Conservation (phyloP, 2,888 invertebrate genomes). For the Griposia aprilina region DNA sequence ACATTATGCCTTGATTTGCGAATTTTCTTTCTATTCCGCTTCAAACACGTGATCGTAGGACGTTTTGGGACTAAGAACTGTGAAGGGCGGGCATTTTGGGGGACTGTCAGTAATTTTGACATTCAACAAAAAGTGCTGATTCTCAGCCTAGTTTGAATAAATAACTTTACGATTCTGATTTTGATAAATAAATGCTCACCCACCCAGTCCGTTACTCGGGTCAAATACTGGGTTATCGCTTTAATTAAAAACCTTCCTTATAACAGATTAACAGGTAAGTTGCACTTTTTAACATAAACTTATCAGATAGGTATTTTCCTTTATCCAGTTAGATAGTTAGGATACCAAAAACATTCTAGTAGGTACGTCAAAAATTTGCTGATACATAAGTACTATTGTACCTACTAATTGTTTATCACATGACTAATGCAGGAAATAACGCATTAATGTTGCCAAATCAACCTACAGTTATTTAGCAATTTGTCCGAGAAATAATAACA, state of each 20-base stretch:
- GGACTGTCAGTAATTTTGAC: too few species aligned
- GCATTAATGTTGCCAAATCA: conserved; percentile 37
- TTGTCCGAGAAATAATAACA: conserved; percentile 41
- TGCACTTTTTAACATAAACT: conserved; percentile 1
- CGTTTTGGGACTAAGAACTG: neutral
- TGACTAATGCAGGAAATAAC: conserved; percentile 35
- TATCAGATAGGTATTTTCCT: conserved; percentile 1
- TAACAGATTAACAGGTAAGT: neutral
- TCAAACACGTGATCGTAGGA: neutral
- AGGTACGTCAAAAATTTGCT: conserved; percentile 3
- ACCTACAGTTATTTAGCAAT: conserved; percentile 39
- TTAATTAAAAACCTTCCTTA: conserved; percentile 4
- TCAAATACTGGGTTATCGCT: conserved; percentile 13
- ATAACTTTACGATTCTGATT: too few species aligned
- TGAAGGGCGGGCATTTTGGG: too few species aligned
- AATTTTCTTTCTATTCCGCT: conserved; percentile 23
- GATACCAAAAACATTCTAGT: conserved; percentile 1
- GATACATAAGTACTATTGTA: conserved; percentile 24
- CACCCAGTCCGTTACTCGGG: neutral
- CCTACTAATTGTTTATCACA: conserved; percentile 9
- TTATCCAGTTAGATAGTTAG: conserved; percentile 21
- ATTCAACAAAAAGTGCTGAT: too few species aligned
- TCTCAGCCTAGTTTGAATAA: too few species aligned
- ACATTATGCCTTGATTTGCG: neutral
- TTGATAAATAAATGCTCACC: neutral